A percentile compares a stretch with the other conserved stretches of the same genome.
phyloP scores from a whole-genome alignment of 2,113 vertebrate species.

The Chamaea fasciata region DNA sequence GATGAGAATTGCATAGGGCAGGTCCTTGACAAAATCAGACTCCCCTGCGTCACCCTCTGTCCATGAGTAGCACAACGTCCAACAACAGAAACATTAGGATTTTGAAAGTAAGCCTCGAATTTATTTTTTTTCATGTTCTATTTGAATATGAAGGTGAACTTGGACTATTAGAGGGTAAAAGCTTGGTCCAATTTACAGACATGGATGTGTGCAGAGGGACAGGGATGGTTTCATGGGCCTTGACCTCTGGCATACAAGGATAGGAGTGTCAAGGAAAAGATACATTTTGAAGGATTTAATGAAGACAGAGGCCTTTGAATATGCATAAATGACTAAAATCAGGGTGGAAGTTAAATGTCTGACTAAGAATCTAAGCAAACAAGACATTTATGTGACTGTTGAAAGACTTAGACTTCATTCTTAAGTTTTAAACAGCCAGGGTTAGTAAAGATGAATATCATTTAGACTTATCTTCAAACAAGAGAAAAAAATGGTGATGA shows the following conservation, averaged over 20 bases:
- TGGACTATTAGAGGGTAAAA: neutral
- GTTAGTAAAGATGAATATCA: neutral
- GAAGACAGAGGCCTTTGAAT: neutral
- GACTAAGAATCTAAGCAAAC: neutral
- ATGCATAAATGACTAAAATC: neutral
- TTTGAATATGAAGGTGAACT: neutral
- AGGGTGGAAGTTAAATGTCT: conserved; percentile 6
- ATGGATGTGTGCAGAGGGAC: neutral
- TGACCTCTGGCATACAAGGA: conserved; percentile 6
- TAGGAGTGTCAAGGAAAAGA: neutral
- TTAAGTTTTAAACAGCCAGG: neutral
- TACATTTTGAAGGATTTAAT: conserved; percentile 1
- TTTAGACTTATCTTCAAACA: neutral
- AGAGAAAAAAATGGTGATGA: neutral
- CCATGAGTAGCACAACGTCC: neutral
- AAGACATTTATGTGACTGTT: neutral
- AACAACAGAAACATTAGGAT: neutral
- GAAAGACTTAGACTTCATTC: neutral
- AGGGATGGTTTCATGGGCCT: neutral
- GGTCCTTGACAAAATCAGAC: neutral
- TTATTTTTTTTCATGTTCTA: neutral
- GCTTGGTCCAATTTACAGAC: neutral
- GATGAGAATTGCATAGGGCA: neutral
- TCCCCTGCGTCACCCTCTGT: neutral
- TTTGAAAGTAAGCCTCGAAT: neutral